Conservation (phyloP, 2,113 vertebrate species). For the Varanus salvator region DNA sequence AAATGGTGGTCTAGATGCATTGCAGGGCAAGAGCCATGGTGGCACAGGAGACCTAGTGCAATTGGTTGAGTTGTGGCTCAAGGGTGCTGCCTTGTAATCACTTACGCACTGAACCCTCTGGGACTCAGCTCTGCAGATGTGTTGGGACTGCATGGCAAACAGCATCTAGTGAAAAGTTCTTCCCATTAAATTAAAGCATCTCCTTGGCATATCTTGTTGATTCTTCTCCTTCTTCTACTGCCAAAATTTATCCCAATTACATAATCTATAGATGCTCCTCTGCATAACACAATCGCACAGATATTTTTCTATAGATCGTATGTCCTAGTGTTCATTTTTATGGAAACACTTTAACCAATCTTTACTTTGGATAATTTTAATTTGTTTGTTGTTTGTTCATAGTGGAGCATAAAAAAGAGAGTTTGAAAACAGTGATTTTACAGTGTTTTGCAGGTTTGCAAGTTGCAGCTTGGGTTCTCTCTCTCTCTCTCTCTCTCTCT, state of each 20-base stretch:
- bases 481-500: no score
- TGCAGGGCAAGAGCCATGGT: no score
- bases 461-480: background rate
- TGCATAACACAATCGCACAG: background rate
- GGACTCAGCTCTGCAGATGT: background rate
- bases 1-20: no score
- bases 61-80: no score
- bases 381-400: background rate
- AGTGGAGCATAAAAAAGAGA: background rate
- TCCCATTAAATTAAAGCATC: background rate
- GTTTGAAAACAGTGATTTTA: background rate
- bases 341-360: background rate
- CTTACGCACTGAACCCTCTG: background rate
- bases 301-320: background rate
- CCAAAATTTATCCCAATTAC: no score
- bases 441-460: no score
- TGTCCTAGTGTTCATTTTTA: background rate
- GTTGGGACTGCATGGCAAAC: background rate
- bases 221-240: background rate
- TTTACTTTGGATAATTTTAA: background rate
- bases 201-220: background rate
- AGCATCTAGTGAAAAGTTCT: background rate
- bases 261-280: no score
- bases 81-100: background rate
- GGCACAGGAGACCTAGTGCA: no score